These are phyloP conservation scores for Grammomys surdaster DNA, from an alignment of 2,113 vertebrate species.

Conservation along the genomic window DNA sequence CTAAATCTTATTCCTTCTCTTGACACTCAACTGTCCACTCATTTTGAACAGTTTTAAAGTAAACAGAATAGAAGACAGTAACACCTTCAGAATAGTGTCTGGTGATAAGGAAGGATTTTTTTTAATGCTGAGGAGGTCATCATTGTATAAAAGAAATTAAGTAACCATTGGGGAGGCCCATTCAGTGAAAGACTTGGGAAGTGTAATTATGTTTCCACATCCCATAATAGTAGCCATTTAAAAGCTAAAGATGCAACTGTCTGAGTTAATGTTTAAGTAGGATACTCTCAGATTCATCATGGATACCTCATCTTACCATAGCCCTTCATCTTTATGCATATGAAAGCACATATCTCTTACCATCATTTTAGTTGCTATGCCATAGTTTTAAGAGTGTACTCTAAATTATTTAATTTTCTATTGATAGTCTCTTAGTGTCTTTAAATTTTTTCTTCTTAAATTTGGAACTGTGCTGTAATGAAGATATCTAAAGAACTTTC, in stretches of 20 bases:
- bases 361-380: not conserved
- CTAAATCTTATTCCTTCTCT: not conserved
- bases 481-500: not conserved
- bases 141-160: constrained; percentile 24
- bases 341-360: not conserved
- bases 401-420: not conserved
- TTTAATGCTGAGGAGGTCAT: too few relatives aligned
- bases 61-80: not conserved
- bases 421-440: not conserved
- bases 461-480: not conserved
- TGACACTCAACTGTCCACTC: not conserved
- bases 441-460: not conserved
- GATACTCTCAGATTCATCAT: not conserved
- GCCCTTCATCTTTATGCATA: not conserved
- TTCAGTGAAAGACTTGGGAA: constrained; percentile 17
- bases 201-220: not conserved
- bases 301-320: not conserved
- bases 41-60: constrained; percentile 2
- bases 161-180: not conserved
- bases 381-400: not conserved
- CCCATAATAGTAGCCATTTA: not conserved
- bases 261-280: not conserved
- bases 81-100: not conserved
- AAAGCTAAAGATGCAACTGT: constrained; percentile 8
- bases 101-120: too few relatives aligned